Evolutionary conservation across 2,797 vertebrate species (phyloP).

Genomic region (Lateolabrax maculatus): DNA sequence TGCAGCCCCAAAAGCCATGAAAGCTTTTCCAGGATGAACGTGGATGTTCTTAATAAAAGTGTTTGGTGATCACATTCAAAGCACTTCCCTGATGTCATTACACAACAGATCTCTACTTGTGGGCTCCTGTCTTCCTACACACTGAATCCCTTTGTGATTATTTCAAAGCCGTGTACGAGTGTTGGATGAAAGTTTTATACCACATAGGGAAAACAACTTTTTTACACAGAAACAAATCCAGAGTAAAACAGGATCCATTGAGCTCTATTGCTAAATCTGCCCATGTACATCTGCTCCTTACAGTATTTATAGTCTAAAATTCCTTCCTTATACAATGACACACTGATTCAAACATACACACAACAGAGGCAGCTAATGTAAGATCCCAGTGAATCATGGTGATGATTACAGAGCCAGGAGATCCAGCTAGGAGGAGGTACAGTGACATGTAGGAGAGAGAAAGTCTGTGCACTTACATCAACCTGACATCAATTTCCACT

Average conservation of each 20-base stretch:
- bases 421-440: neutral
- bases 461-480: too few species aligned
- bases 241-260: too few species aligned
- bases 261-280: too few species aligned
- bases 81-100: slow-evolving; percentile 17
- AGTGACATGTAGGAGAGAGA: too few species aligned
- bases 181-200: slow-evolving; percentile 1
- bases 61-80: neutral
- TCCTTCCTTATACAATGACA: too few species aligned
- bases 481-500: too few species aligned
- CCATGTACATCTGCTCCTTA: too few species aligned
- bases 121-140: slow-evolving; percentile 20
- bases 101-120: neutral
- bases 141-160: neutral
- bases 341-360: too few species aligned
- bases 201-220: neutral
- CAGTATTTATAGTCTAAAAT: too few species aligned
- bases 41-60: neutral
- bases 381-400: neutral
- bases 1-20: neutral
- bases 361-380: too few species aligned
- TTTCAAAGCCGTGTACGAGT: neutral
- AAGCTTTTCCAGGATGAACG: neutral
- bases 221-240: neutral
- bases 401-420: neutral